Evolutionary conservation across 1,140 invertebrate genomes (phyloP), one percentile per base, ranked within the genome.

Genomic region (Aethina tumida): DNA sequence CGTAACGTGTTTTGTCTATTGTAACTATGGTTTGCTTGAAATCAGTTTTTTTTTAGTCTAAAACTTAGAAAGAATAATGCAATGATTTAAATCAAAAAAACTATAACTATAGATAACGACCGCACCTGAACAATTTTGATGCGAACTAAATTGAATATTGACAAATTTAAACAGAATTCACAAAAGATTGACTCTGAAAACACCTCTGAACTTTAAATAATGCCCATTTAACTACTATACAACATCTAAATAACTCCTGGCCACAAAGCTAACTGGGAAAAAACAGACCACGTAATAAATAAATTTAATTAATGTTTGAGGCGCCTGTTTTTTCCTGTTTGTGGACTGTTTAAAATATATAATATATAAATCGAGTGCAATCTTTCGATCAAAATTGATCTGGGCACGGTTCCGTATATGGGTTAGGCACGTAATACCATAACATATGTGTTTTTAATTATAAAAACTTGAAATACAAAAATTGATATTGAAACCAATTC

Each of bases 51-150:
- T n/a, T n/a, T 46, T 30, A 45, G 27, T 43, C 42, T 42, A 36
- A 34, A 49, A 45, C 42, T 45, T 45, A 45, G 49, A 44, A 48
- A 44, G 47, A 47, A 47, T 43, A 39, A 51, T 48, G 39, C 44
- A 45, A 49, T 49, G 42, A 43, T 48, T 43, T 41, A 47, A 46
- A 39, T 45, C 44, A 47, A 48, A 40, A 48, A 26, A 48, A 51
- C 49, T 51, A 51, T 51, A 48, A 44, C 49, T 51, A 51, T 49
- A 16, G 10, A 16, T 46, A 39, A 20, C 28, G 37, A 31, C 26
- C 30, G 25, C 8, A 26, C 10, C 28, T 15, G n/a, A 39, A 6
- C 19, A 14, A 26, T 16, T n/a, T 8, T 24, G 14, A 13, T 13
- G 10, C 6, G 19, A 36, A n/a, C 19, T 22, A 29, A 20, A 28